These are phyloP conservation scores for Zalophus californianus DNA, from an alignment of 2,797 vertebrate genomes.

Conservation along the genomic window DNA sequence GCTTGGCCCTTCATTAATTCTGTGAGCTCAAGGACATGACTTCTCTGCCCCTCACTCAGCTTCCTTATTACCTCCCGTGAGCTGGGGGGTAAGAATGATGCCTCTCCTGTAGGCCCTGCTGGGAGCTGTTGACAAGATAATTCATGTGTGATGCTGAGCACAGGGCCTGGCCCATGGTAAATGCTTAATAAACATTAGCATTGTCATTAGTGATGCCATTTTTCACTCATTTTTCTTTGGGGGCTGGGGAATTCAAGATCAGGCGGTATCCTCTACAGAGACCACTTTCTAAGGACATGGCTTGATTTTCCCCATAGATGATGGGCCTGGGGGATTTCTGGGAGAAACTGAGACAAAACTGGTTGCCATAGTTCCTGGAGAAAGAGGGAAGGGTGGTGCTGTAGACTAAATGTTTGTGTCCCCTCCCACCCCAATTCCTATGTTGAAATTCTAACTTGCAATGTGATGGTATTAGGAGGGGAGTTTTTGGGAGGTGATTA, in stretches of 20 bases:
- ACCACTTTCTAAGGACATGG: background rate
- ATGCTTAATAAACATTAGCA: fast-evolving
- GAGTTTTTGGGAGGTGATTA: background rate
- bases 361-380: background rate
- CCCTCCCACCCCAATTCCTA: background rate
- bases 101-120: fast-evolving
- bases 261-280: background rate
- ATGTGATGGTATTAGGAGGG: background rate
- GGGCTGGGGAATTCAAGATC: background rate
- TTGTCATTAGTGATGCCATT: fast-evolving
- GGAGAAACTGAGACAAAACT: background rate
- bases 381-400: background rate
- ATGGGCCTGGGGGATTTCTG: background rate
- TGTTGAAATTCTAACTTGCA: background rate
- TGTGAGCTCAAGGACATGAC: background rate
- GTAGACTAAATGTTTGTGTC: background rate
- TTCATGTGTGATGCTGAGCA: fast-evolving
- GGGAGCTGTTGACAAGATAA: background rate
- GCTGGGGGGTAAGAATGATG: fast-evolving
- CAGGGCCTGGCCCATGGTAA: too few species aligned
- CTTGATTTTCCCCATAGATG: background rate
- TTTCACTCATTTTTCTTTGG: background rate
- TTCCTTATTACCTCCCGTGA: background rate
- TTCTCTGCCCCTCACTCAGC: background rate
- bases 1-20: background rate